These are phyloP conservation scores for Sacculina carcini DNA, from an alignment of 2,888 invertebrate species.

Conservation along the genomic window DNA sequence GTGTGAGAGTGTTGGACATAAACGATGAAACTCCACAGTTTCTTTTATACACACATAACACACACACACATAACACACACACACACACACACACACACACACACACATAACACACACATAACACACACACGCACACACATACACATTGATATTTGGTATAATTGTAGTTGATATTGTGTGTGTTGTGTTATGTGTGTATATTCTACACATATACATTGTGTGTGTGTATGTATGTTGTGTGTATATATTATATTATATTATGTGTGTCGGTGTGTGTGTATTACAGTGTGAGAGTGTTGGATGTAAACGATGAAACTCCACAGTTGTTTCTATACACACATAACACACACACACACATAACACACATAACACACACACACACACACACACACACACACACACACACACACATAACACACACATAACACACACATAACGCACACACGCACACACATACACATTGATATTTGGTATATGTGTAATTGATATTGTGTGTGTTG, in stretches of 20 bases:
- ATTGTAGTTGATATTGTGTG: too few species aligned
- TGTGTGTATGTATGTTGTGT: too few species aligned
- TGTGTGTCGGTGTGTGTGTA: slow-evolving; percentile 3
- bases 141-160: too few species aligned
- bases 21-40: slow-evolving; percentile 61
- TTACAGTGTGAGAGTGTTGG: slow-evolving; percentile 6
- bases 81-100: too few species aligned
- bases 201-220: too few species aligned
- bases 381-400: neutral
- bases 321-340: neutral
- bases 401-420: neutral
- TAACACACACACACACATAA: neutral
- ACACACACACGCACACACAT: too few species aligned
- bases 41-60: too few species aligned
- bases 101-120: too few species aligned
- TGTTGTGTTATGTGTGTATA: too few species aligned
- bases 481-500: neutral
- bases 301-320: neutral
- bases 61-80: too few species aligned
- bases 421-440: neutral
- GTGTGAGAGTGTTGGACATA: slow-evolving; percentile 50
- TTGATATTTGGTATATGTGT: neutral
- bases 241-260: neutral
- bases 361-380: neutral
- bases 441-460: neutral